A percentile compares a stretch with the other conserved stretches of the same genome.
phyloP scores from a whole-genome alignment of 2,113 vertebrate genomes.

The Dasyprocta punctata region DNA sequence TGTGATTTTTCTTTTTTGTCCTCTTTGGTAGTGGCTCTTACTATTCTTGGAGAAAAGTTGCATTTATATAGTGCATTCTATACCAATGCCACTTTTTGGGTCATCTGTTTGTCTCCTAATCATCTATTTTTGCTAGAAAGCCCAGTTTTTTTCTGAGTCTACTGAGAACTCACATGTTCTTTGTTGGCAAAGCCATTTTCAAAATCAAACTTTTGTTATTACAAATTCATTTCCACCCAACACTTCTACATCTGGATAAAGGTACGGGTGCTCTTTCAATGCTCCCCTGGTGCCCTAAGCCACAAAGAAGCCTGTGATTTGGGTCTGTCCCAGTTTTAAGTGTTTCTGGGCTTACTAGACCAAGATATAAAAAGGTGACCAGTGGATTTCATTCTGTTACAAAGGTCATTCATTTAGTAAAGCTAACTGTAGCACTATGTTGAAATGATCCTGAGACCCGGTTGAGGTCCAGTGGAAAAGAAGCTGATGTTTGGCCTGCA shows the following conservation, averaged over 20 bases:
- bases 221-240: background rate
- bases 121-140: background rate
- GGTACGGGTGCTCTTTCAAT: background rate
- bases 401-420: background rate
- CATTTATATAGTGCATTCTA: background rate
- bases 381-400: background rate
- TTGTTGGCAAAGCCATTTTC: background rate
- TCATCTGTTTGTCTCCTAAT: background rate
- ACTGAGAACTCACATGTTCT: background rate
- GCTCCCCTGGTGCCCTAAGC: background rate
- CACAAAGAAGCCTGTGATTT: background rate
- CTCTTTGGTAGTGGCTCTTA: background rate
- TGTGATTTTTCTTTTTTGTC: background rate
- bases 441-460: constrained; percentile 16
- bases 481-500: background rate
- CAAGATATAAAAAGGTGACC: background rate
- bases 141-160: background rate
- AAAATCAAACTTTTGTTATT: constrained; percentile 6
- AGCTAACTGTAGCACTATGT: background rate
- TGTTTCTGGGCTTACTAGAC: background rate
- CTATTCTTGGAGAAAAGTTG: background rate
- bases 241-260: background rate
- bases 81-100: background rate
- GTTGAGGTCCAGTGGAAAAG: background rate
- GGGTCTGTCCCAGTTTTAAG: background rate